Evolutionary conservation across 1,140 invertebrate species (phyloP).

Genomic region (Stratiolaelaps scimitus): DNA sequence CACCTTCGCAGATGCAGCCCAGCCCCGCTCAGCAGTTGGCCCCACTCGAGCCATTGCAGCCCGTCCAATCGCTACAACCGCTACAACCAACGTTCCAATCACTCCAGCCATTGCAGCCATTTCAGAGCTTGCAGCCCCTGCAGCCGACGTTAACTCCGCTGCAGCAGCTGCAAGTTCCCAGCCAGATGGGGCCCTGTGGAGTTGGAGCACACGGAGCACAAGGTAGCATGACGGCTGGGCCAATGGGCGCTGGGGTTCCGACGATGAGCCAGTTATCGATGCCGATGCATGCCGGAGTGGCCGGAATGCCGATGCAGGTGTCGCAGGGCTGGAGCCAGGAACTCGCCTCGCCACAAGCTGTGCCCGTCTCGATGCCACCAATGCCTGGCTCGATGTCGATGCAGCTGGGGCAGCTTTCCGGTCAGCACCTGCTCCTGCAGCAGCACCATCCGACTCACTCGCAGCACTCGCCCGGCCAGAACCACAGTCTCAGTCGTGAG

Average conservation of each 20-base stretch:
- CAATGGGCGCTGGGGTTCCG: too few species aligned
- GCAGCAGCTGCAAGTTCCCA: constrained; percentile 20
- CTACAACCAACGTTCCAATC: background rate
- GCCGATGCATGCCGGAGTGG: background rate
- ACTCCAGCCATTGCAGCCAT: background rate
- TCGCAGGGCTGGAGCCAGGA: constrained; percentile 27
- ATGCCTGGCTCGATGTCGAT: background rate
- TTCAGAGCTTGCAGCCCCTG: background rate
- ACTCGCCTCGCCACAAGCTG: constrained; percentile 28
- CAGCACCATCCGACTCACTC: constrained; percentile 15
- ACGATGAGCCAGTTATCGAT: too few species aligned
- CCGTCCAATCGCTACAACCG: constrained; percentile 11
- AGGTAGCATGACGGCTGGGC: too few species aligned
- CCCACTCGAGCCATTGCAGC: constrained; percentile 12
- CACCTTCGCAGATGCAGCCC: constrained; percentile 25
- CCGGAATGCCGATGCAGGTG: constrained; percentile 13
- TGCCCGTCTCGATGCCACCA: constrained; percentile 1
- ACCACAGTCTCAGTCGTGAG: too few species aligned
- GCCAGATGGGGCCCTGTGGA: too few species aligned
- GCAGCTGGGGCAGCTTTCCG: background rate
- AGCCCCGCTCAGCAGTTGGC: background rate
- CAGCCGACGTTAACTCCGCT: background rate
- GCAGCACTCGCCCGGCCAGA: too few species aligned
- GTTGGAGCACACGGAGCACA: too few species aligned
- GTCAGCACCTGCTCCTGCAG: constrained; percentile 27